phyloP scores from a whole-genome alignment of 2,888 invertebrate species.

The Sarcophaga subvicina region DNA sequence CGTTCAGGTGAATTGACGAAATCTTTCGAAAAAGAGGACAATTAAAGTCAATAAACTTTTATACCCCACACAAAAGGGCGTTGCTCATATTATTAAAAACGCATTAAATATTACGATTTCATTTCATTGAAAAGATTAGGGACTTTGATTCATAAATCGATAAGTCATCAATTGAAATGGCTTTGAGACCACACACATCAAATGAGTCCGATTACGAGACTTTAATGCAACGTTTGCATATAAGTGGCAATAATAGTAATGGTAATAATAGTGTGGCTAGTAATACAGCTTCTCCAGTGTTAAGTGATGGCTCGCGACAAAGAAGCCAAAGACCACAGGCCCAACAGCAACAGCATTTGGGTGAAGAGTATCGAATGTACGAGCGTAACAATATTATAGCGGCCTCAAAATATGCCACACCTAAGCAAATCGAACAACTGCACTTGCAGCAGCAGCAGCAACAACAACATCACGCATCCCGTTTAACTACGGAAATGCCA shows the following conservation, averaged over 20 bases:
- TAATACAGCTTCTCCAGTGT: constrained; percentile 41
- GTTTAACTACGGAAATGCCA: constrained; percentile 46
- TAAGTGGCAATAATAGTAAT: constrained; percentile 70
- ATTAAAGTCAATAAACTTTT: constrained; percentile 60
- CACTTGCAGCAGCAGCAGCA: constrained; percentile 53
- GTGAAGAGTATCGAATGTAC: constrained; percentile 83
- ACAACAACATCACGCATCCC: constrained; percentile 61
- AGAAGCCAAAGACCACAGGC: constrained; percentile 60
- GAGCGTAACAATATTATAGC: constrained; percentile 90
- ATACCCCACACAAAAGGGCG: constrained; percentile 62
- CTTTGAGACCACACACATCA: constrained; percentile 67
- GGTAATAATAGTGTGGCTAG: constrained; percentile 56
- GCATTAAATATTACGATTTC: neutral
- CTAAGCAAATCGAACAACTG: constrained; percentile 84
- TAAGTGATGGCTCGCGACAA: constrained; percentile 51
- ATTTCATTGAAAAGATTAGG: constrained; percentile 13
- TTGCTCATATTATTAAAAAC: constrained; percentile 40
- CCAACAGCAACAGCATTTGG: constrained; percentile 84
- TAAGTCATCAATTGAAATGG: constrained; percentile 59
- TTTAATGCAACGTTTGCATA: constrained; percentile 78
- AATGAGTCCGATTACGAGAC: constrained; percentile 77
- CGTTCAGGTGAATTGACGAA: constrained; percentile 61
- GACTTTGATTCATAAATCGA: constrained; percentile 9
- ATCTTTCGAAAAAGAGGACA: constrained; percentile 61
- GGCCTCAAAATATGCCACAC: constrained; percentile 90